Conservation (phyloP, 2,797 vertebrate genomes). For the Microctenopoma steveboyesi region DNA sequence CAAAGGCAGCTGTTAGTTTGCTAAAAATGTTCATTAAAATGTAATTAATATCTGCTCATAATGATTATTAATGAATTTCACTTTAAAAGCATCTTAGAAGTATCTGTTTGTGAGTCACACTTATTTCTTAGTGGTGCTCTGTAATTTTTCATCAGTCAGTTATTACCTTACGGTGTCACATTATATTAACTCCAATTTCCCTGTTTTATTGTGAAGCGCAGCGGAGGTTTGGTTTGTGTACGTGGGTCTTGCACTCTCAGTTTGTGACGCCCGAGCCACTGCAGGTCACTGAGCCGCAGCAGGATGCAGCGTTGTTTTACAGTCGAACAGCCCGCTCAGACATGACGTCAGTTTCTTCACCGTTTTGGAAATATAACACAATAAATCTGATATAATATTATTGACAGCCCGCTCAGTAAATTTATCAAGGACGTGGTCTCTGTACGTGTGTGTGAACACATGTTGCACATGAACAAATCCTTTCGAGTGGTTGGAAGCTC, state of each 20-base stretch:
- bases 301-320: not conserved
- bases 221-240: constrained; percentile 5
- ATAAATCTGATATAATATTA: not conserved
- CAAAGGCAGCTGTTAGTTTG: constrained; percentile 30
- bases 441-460: constrained; percentile 17
- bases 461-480: constrained; percentile 32
- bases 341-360: constrained; percentile 11
- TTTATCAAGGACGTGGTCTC: constrained; percentile 9
- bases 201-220: constrained; percentile 14
- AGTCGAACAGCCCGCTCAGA: constrained; percentile 1
- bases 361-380: constrained; percentile 18
- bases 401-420: constrained; percentile 30
- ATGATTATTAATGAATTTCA: constrained; percentile 30
- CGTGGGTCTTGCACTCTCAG: constrained; percentile 17
- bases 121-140: constrained; percentile 37
- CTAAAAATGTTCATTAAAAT: constrained; percentile 26
- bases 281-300: constrained; percentile 37
- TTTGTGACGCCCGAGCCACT: constrained; percentile 19
- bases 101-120: constrained; percentile 24
- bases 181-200: constrained; percentile 39
- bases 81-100: constrained; percentile 15
- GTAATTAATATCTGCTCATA: constrained; percentile 29
- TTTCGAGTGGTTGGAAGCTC: constrained; percentile 36
- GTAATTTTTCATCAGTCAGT: constrained; percentile 43
- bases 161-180: constrained; percentile 55